Evolutionary conservation across 2,888 invertebrate species (phyloP), one percentile per base, ranked within the genome.

Genomic region (Iselma pallidipennis): DNA sequence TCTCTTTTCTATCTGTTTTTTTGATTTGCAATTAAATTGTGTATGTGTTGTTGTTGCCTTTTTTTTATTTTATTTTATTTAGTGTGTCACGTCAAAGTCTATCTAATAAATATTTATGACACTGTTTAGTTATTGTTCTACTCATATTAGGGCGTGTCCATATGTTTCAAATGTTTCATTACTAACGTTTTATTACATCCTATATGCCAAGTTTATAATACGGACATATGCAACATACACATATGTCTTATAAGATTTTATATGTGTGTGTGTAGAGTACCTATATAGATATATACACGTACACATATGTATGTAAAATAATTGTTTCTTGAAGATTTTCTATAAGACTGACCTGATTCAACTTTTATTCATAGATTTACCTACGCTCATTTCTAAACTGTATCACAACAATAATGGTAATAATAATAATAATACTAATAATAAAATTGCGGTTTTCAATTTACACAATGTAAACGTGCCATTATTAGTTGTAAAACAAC

Each of bases 121-220:
- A 59, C 57, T 63, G 62, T 59, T 62, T 62, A 62, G 62, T 62
- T 62, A 62, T 66, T 62, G 64, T 64, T 64, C 55, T 58, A 57
- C 48, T 61, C 64, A 61, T 61, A 64, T 64, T 61, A 61, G 64
- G 64, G 64, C 58, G 64, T 64, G 64, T 54, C 64, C 60, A 61
- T 64, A 64, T 60, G 60, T 57, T 60, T 64, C 57, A 56, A 64
- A 60, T 59, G 58, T 65, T 57, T 61, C 55, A 53, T 59, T 48
- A 33, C 45, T 45, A 59, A 55, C 59, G 54, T 65, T 37, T 65
- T 65, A 60, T 55, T 61, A 54, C 55, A 60, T 57, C 64, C 56
- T 57, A 61, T 61, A 50, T 29, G 14, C 14, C 21, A 33, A 53
- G 28, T 21, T n/a, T n/a, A n/a, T n/a, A n/a, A n/a, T n/a, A n/a